A percentile compares a stretch with the other conserved stretches of the same genome.
Conservation (phyloP, 1,140 invertebrate genomes). For the Drosophila azteca region DNA sequence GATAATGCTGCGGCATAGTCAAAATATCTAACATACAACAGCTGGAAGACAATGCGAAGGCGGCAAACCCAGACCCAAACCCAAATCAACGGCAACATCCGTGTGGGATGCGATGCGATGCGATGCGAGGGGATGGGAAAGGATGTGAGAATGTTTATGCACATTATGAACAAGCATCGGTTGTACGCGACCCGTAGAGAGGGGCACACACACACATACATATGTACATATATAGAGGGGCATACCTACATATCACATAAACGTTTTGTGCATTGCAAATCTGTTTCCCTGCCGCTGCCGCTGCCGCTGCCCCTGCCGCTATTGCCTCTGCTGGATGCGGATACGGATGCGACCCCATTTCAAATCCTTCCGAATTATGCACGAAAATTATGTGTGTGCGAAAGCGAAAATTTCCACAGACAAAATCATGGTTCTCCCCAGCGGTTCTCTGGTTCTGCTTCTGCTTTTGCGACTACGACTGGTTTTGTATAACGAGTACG, state of each 20-base stretch:
- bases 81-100: conserved; percentile 57
- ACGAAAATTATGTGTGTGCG: conserved; percentile 71
- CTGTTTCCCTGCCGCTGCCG: conserved; percentile 44
- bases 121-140: too few relatives aligned
- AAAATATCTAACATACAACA: conserved; percentile 76
- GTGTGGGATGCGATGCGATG: conserved; percentile 52
- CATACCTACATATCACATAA: conserved; percentile 39
- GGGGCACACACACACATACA: background rate
- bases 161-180: conserved; percentile 75
- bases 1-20: conserved; percentile 47
- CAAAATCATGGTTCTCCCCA: background rate
- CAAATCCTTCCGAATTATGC: conserved; percentile 64
- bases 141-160: conserved; percentile 80
- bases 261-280: conserved; percentile 71
- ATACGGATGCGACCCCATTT: conserved; percentile 47
- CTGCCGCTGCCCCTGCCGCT: too few relatives aligned
- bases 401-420: conserved; percentile 71
- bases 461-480: too few relatives aligned
- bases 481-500: conserved; percentile 20
- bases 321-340: background rate
- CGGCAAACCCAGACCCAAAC: conserved; percentile 12
- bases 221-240: too few relatives aligned
- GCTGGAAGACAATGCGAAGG: conserved; percentile 74
- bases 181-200: conserved; percentile 25
- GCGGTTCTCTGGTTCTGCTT: too few relatives aligned